Base-by-base conservation (phyloP, 2,797 vertebrate species). In the Mormyrus proboscirostris region DNA sequence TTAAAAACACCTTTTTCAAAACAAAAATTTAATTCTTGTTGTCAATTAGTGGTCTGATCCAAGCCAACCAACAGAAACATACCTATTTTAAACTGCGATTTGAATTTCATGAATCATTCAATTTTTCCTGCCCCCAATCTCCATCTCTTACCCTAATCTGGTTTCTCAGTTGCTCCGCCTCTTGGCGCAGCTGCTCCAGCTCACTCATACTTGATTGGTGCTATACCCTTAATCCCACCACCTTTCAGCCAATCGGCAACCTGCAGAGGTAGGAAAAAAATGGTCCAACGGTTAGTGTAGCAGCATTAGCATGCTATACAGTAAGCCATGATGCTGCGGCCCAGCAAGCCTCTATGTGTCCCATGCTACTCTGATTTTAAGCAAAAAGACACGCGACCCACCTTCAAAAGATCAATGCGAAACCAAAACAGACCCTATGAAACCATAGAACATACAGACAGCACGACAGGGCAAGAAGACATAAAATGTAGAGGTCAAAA, bases 141-240 rank as follows among this genome's bases (percentile, higher is more conserved):
- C 16, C 7, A 8, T 12, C 3, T 92, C 96, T 95, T 91, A 97
- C 97, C 96, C 97, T 94, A 92, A 98, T 98, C 95, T 98, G 97
- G 94, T 96, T 98, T 94, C 97, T 95, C 92, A 98, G 96, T 95
- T 98, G 97, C 94, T 98, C 97, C 2, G 97, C 97, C 95, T 98
- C 97, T 95, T 98, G 97, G 83, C 97, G 97, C 94, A 98, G 96
- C 96, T 98, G 97, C 95, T 98, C 97, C 95, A 98, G 93, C 94
- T 98, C 97, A 93, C 97, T 98, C 97, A 98, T 98, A 92, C 95
- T 96, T 94, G 90, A 95, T 93, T 89, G 82, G 92, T 94, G 91
- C 90, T 57, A 22, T 92, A 91, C 91, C 76, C 22, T 50, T 22
- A 85, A 29, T 49, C 19, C 88, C 57, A 89, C 87, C 89, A 85